Conservation (phyloP, 2,797 vertebrate species). For the Chelon auratus region DNA sequence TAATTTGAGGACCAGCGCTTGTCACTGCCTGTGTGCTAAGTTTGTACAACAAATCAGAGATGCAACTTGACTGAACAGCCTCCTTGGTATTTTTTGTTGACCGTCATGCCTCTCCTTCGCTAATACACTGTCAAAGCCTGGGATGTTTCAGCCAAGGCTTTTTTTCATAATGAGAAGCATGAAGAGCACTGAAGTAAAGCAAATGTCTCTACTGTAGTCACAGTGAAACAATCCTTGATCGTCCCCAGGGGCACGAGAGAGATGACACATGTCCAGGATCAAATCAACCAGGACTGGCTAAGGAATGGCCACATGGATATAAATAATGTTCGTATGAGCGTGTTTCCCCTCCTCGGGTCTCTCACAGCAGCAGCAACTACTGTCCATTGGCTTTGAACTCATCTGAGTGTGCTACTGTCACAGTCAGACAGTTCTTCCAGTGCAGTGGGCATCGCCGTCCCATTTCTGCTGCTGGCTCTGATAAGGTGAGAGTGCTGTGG, state of each 20-base stretch:
- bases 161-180: conserved; percentile 24
- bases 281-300: conserved; percentile 54
- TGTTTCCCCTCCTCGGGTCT: conserved; percentile 9
- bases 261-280: conserved; percentile 55
- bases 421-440: conserved; percentile 59
- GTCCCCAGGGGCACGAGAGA: conserved; percentile 28
- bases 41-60: conserved; percentile 61
- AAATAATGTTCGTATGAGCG: conserved; percentile 47
- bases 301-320: conserved; percentile 46
- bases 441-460: conserved; percentile 55
- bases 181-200: conserved; percentile 42
- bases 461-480: conserved; percentile 33
- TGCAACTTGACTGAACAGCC: conserved; percentile 68
- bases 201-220: conserved; percentile 59
- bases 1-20: conserved; percentile 72
- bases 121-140: conserved; percentile 43
- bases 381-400: conserved; percentile 36
- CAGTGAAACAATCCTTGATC: conserved; percentile 56
- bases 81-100: conserved; percentile 42
- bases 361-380: background rate
- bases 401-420: conserved; percentile 50
- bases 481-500: conserved; percentile 26
- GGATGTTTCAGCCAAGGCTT: conserved; percentile 28
- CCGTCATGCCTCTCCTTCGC: conserved; percentile 40
- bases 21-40: conserved; percentile 70